Base-by-base conservation (phyloP, 2,888 invertebrate species). In the Phorcus lineatus region DNA sequence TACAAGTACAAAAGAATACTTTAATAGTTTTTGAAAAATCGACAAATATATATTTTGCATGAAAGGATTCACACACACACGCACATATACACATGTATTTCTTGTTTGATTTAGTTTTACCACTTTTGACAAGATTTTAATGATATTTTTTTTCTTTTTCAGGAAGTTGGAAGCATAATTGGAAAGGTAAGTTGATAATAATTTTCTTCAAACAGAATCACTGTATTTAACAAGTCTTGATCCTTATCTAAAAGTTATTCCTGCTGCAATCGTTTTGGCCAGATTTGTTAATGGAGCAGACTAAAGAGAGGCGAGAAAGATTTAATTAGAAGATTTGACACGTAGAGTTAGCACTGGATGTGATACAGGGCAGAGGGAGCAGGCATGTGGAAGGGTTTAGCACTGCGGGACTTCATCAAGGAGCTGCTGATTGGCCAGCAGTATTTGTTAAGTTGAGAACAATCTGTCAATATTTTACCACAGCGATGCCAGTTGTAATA, bases 131-230 rank as follows among this genome's bases (percentile, higher is more conserved):
- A 57, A 57, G 19, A 57, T 57, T 40, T 62, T 74, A 22, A 28
- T 82, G 22, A 86, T 77, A 78, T 81, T 84, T 87, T 74, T 80
- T 78, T 83, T 53, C 79, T 62, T 80, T 91, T 93, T 28, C 89
- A 94, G 94, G 94, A 94, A 90, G 94, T 94, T 19, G 94, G 94
- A 36, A 94, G 94, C 86, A 94, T 94, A 31, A 94, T 94, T 82
- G 94, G 94, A 80, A 94, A 93, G 90, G 93, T 93, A 84, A 87
- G 91, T 82, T n/a, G 19, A 57, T 24, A n/a, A 57, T 3, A 3
- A 24, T 28, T 67, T 67, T 67, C 28, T 67, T 28, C 13, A 31
- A 31, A 67, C 17, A 11, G 24, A 28, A 36, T 67, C 9, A 57
- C n/a, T 19, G 24, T 67, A 9, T 4, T 47, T 47, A 6, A 47